Evolutionary conservation across 2,888 invertebrate species (phyloP), one percentile per base, ranked within the genome.

Genomic region (Ceratothoa steindachneri): DNA sequence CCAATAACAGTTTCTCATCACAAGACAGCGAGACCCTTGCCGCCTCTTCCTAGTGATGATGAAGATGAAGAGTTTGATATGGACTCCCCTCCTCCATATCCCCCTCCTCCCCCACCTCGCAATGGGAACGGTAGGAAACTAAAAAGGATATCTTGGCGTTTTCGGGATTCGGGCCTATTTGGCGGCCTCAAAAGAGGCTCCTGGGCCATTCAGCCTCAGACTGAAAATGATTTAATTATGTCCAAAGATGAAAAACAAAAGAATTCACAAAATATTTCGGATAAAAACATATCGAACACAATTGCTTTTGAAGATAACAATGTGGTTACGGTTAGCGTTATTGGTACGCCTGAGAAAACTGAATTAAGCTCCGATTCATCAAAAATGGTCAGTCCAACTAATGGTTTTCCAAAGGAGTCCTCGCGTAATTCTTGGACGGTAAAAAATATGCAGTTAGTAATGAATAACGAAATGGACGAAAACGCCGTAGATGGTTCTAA

Each of bases 281-380:
- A 24, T 24, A 60, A 60, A 24, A 60, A 60, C 24, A 22, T 60
- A 60, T 60, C 60, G 24, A 60, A 60, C 24, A 60, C 60, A 22
- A 60, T 60, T 60, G 60, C 60, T 24, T 22, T 24, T 22, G 60
- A 60, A 7, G 60, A 60, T 60, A 60, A 60, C 24, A 60, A 60
- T 60, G 60, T 60, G 2, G 60, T 60, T 60, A 60, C 60, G n/a
- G 60, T 60, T 22, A 60, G 60, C 24, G 60, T 60, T 60, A 60
- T 60, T 12, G 60, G 60, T 22, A 60, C 60, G n/a, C 60, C 60
- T 4, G 60, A 60, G n/a, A 60, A 60, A 60, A 24, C 12, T 7
- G 60, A 60, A 12, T n/a, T 60, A 15, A 60, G 24, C n/a, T 24
- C 19, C 22, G 60, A 60, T 60, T 60, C 60, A 24, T 1, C n/a